phyloP scores from a whole-genome alignment of 1,140 invertebrate genomes.

The Microplitis mediator region DNA sequence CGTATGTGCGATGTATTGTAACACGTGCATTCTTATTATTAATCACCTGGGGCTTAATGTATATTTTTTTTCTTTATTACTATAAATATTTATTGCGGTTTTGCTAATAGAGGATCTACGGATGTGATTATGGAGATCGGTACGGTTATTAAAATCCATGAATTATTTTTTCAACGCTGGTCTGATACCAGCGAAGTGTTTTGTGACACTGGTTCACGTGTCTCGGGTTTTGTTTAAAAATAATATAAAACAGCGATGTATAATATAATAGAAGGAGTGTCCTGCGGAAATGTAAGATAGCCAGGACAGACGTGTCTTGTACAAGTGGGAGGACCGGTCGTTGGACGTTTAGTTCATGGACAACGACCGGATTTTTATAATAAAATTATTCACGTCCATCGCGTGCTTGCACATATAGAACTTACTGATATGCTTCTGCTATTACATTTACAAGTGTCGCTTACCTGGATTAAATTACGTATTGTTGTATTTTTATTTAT shows the following conservation, averaged over 20 bases:
- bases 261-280: not conserved
- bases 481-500: no score
- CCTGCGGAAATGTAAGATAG: slow-evolving; percentile 25
- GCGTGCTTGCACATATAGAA: slow-evolving; percentile 1
- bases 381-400: slow-evolving; percentile 23
- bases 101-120: not conserved
- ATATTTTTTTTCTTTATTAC: not conserved
- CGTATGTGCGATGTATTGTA: not conserved
- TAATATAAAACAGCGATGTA: not conserved
- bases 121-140: no score
- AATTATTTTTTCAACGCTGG: no score
- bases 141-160: no score
- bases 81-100: slow-evolving; percentile 1
- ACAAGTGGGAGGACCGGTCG: slow-evolving; percentile 44
- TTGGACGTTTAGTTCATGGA: slow-evolving; percentile 7
- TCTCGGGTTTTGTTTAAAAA: no score
- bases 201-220: no score
- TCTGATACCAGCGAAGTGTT: no score
- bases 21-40: no score
- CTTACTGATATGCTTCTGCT: not conserved
- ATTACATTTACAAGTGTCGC: not conserved
- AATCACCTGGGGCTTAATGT: not conserved
- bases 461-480: no score
- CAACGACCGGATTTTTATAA: slow-evolving; percentile 15
- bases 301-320: not conserved